Evolutionary conservation across 2,113 vertebrate genomes (phyloP), one percentile per base, ranked within the genome.

Genomic region (Entelurus aequoreus): DNA sequence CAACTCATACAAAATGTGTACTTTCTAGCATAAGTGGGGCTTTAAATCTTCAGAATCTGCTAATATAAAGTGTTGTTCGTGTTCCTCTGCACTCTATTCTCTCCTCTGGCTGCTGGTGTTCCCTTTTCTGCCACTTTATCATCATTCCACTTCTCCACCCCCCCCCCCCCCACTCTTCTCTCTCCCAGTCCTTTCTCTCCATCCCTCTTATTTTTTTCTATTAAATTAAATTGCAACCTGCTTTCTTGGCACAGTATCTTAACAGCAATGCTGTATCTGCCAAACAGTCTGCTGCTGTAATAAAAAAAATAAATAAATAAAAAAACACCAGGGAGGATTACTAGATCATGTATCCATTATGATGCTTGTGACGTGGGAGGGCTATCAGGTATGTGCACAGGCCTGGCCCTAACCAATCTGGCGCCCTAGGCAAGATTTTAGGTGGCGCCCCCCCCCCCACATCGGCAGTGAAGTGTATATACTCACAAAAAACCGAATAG

Each of bases 1-100:
- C 37, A 63, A 53, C 60, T 72, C 65, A 62, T 86, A 10, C 56
- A 84, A 84, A 65, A 88, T 84, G 51, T 0, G 84, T 81, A 59
- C 64, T 74, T 76, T 63, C 13, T 28, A 42, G 62, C 44, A 67
- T 69, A 78, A 82, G 68, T 40, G 46, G 66, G 66, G 69, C 68
- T 77, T 60, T 77, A 77, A 63, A 79, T 79, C 61, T 76, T 77
- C 8, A 5, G 67, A 65, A 56, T 69, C 60, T 66, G 65, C 63
- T 77, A 66, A 66, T 65, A 67, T 44, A 54, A 42, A 73, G 38
- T 1, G 1, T 1, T 40, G 58, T 76, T 73, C 51, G 60, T 63
- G 54, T 73, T 68, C 61, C 60, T 54, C 61, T 64, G 55, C 56
- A 35, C n/a, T 60, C 35, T 19, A 1, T 16, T 38, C 5, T 1